Evolutionary conservation across 2,113 vertebrate species (phyloP).

Genomic region (Eurypyga helias): DNA sequence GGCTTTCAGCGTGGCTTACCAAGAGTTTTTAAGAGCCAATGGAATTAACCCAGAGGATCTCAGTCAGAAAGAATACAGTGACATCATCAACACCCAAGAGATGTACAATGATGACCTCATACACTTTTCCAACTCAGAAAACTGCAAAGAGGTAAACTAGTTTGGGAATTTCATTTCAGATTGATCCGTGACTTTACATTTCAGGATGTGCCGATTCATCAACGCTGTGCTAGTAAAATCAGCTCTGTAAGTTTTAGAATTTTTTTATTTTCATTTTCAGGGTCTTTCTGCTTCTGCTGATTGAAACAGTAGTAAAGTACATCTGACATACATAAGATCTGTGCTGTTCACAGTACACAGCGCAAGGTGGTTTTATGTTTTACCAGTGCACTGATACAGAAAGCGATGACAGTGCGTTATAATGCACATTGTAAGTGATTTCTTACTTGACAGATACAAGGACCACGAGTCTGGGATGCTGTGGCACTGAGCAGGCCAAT

Average conservation of each 20-base stretch:
- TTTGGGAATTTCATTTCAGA: not conserved
- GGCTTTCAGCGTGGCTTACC: constrained; percentile 98
- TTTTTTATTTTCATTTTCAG: not conserved
- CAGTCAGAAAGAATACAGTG: constrained; percentile 99
- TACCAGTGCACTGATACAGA: not conserved
- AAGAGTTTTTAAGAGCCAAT: constrained; percentile 96
- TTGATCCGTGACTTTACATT: not conserved
- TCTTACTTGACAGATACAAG: not conserved
- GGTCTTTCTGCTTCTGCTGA: not conserved
- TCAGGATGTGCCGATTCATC: not conserved
- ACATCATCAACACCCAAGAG: constrained; percentile 98
- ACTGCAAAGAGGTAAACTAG: constrained; percentile 93
- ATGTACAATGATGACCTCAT: constrained; percentile 99
- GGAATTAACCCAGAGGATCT: constrained; percentile 98
- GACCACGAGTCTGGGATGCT: not conserved
- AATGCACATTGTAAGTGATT: not conserved
- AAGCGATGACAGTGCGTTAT: not conserved
- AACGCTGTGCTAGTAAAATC: not conserved
- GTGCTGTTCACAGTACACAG: not conserved
- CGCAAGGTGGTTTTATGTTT: not conserved
- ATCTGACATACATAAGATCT: not conserved
- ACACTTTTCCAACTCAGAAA: constrained; percentile 99
- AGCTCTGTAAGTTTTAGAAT: not conserved
- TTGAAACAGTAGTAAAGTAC: not conserved
- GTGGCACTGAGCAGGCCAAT: not conserved